Base-by-base conservation (phyloP, 2,797 vertebrate species). In the Falco peregrinus region DNA sequence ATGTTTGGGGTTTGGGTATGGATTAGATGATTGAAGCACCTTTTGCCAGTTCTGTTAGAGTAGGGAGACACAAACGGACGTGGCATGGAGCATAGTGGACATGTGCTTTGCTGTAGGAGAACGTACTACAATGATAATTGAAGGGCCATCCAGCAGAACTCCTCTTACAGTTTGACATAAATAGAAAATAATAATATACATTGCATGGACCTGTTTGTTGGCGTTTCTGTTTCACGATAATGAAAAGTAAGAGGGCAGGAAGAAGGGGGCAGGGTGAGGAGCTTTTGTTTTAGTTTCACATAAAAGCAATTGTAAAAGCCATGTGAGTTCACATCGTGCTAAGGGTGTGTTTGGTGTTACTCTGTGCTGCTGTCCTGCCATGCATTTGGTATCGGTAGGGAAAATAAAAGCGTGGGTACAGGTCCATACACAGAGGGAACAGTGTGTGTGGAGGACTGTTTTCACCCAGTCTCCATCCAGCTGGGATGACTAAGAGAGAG, bases 401-500 rank as follows among this genome's bases (percentile, higher is more conserved):
- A 19, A 37, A 29, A 51, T 43, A 35, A 56, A 90, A 89, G 70
- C 22, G 0, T 35, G 59, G 61, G 10, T 29, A 4, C 64, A n/a
- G 54, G 48, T 73, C 71, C 60, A 35, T 87, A 7, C 45, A 9
- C 28, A 64, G 60, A 68, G 61, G 47, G 61, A 79, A 35, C 59
- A 51, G 39, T 64, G 37, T 37, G 65, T 47, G 39, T 95, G 78
- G 12, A 60, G 31, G 28, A 48, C 43, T 80, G 6, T 79, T 73
- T 60, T 64, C 70, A 73, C 71, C 68, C 81, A 54, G 82, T 53
- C 65, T 93, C 57, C 94, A 92, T 93, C 57, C 94, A 92, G 88
- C 95, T 95, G 93, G 89, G 84, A 86, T 90, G 87, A 56, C 79
- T 94, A 70, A 92, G 74, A 87, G 86, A 86, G 21, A 2, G 67